These are phyloP conservation scores for Melipona beecheii DNA, from an alignment of 2,888 invertebrate species.

Conservation along the genomic window DNA sequence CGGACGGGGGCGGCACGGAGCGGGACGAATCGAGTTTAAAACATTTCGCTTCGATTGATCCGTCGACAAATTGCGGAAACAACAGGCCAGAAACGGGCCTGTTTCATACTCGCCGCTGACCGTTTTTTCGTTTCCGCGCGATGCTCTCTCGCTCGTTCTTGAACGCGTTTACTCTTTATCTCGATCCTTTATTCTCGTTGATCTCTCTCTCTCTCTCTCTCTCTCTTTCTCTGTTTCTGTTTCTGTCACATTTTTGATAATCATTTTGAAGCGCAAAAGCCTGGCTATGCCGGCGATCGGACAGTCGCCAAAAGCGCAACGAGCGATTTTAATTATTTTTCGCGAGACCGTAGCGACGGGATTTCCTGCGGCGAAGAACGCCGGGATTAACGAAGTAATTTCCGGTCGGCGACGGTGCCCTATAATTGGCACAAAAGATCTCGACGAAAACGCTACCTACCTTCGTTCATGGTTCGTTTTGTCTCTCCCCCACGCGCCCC, in stretches of 20 bases:
- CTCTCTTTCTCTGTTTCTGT: background rate
- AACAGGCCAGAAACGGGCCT: slow-evolving; percentile 16
- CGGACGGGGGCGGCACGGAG: slow-evolving; percentile 13
- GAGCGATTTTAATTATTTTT: slow-evolving; percentile 65
- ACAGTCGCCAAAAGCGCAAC: slow-evolving; percentile 2
- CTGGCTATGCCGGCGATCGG: background rate
- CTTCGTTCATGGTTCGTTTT: slow-evolving; percentile 52
- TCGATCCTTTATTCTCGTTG: background rate
- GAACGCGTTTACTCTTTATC: background rate
- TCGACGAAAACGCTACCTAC: slow-evolving; percentile 47
- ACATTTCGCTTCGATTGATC: slow-evolving; percentile 60
- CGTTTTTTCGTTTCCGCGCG: slow-evolving; percentile 4
- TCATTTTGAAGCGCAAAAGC: background rate
- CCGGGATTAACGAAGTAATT: slow-evolving; percentile 69
- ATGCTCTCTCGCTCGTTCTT: background rate
- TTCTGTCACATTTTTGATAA: slow-evolving; percentile 12
- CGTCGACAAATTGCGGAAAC: slow-evolving; percentile 41
- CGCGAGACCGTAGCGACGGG: slow-evolving; percentile 21
- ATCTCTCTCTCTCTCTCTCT: background rate
- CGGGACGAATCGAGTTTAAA: slow-evolving; percentile 61
- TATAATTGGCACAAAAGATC: slow-evolving; percentile 68
- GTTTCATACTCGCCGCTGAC: background rate
- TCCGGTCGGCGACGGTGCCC: slow-evolving; percentile 54
- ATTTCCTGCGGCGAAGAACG: slow-evolving; percentile 52
- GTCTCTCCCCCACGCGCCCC: background rate